These are phyloP conservation scores for Agrotis ipsilon DNA, from an alignment of 2,888 invertebrate species.

Conservation along the genomic window DNA sequence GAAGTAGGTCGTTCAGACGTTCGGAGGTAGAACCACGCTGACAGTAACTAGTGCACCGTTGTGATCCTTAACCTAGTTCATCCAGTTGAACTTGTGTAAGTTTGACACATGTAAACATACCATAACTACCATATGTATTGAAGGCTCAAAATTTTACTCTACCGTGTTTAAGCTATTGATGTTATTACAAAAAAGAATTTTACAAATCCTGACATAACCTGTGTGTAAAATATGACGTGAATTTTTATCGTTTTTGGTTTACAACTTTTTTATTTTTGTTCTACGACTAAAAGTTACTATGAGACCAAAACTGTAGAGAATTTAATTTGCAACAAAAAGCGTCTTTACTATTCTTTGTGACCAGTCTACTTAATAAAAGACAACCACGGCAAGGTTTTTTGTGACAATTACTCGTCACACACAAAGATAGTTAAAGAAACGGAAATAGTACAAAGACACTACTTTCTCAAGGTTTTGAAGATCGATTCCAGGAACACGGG, in stretches of 20 bases:
- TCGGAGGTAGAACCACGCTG: conserved; percentile 45
- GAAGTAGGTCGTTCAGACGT: conserved; percentile 55
- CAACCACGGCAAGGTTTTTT: background rate
- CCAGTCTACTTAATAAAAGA: too few species aligned
- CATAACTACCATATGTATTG: background rate
- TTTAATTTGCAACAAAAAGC: too few species aligned
- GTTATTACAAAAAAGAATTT: background rate
- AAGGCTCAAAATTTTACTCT: too few species aligned
- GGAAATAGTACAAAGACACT: conserved; percentile 3
- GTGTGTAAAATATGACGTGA: too few species aligned
- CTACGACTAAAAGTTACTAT: too few species aligned
- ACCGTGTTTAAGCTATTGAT: background rate
- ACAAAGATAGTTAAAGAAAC: background rate
- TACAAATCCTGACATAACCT: background rate
- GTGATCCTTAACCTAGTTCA: conserved; percentile 48
- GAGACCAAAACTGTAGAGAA: too few species aligned
- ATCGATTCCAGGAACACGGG: conserved; percentile 71
- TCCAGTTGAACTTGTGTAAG: conserved; percentile 24
- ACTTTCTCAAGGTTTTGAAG: conserved; percentile 38
- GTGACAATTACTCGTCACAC: background rate
- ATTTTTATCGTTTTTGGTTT: too few species aligned
- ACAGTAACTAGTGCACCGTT: conserved; percentile 43
- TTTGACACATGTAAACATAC: conserved; percentile 28
- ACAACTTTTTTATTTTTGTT: too few species aligned
- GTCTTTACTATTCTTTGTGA: too few species aligned